These are phyloP conservation scores for Pollimyrus isidori DNA, from an alignment of 2,113 vertebrate species.

Conservation along the genomic window DNA sequence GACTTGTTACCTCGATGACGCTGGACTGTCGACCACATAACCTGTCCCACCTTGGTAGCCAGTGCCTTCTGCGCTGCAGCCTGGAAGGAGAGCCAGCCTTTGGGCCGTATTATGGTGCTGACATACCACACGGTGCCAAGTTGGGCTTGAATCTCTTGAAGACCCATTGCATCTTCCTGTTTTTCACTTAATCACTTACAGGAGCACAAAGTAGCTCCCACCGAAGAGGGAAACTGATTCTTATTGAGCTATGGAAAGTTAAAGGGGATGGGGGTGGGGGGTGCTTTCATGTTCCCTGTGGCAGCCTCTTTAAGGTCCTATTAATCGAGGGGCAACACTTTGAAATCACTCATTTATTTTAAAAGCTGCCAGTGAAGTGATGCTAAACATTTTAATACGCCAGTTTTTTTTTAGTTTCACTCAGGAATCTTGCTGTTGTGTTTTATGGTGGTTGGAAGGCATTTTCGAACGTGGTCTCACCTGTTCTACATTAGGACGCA, in stretches of 20 bases:
- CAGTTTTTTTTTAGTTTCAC: constrained; percentile 1
- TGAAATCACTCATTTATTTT: constrained; percentile 7
- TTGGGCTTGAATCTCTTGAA: neutral
- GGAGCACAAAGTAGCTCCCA: neutral
- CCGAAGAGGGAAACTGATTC: neutral
- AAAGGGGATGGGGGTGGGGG: neutral
- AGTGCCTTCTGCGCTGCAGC: neutral
- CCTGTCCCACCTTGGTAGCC: neutral
- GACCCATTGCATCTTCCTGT: neutral
- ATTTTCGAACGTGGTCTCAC: neutral
- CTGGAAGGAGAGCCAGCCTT: neutral
- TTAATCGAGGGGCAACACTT: constrained; percentile 13
- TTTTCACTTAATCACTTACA: neutral
- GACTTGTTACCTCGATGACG: neutral
- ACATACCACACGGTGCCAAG: neutral
- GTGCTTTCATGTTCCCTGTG: constrained; percentile 4
- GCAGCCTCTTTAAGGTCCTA: constrained; percentile 1
- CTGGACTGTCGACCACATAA: neutral
- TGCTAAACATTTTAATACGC: constrained; percentile 5
- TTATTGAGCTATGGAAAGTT: constrained; percentile 11
- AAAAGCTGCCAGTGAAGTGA: neutral
- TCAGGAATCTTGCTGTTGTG: neutral
- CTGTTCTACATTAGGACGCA: neutral
- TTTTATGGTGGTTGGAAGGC: constrained; percentile 14
- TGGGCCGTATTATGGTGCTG: neutral